These are phyloP conservation scores for Sclerodermus sp. DNA, from an alignment of 2,888 invertebrate genomes.

Conservation along the genomic window DNA sequence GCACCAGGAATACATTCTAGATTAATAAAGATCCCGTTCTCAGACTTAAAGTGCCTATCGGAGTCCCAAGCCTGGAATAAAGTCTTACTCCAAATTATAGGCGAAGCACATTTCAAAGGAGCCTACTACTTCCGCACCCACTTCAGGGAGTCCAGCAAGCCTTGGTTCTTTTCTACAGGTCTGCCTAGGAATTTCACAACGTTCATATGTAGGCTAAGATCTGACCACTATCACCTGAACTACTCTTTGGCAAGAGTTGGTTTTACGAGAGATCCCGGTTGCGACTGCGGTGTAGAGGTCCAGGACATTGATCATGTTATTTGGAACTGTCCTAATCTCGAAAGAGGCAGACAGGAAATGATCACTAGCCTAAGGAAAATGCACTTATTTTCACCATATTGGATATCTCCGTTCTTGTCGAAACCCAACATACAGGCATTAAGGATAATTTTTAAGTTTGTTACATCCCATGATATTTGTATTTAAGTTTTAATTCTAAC, in stretches of 20 bases:
- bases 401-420: neutral
- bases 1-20: neutral
- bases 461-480: neutral
- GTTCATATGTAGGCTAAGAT: neutral
- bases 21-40: neutral
- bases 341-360: neutral
- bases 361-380: neutral
- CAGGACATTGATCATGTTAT: conserved; percentile 1
- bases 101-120: neutral
- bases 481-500: too few relatives aligned
- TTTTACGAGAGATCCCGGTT: neutral
- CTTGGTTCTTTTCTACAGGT: neutral
- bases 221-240: neutral
- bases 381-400: neutral
- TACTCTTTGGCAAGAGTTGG: neutral
- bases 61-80: too few relatives aligned
- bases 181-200: neutral
- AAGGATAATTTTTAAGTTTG: neutral
- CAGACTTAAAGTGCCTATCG: neutral
- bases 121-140: neutral
- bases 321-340: neutral
- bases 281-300: neutral
- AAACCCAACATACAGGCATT: neutral
- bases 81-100: too few relatives aligned
- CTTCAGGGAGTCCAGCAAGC: neutral